Evolutionary conservation across 2,888 invertebrate genomes (phyloP), one percentile per base, ranked within the genome.

Genomic region (Cyrtodaria siliqua): DNA sequence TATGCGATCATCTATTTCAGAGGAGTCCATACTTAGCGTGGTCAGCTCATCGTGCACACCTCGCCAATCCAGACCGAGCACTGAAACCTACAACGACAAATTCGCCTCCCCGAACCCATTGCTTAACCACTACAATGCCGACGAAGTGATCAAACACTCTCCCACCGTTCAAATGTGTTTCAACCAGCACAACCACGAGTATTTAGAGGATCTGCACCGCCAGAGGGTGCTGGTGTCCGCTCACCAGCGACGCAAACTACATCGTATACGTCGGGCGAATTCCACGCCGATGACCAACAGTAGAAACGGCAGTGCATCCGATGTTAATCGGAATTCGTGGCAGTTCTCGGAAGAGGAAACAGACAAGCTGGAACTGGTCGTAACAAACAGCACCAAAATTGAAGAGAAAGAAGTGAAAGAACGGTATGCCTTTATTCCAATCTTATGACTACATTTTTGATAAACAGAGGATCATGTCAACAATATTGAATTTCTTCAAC

Each of bases 211-310:
- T 38, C 53, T 79, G 1, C 79, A 82, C 40, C 59, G 82, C 18
- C 79, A 82, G 55, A 49, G 82, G 14, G 82, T 82, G 12, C 69
- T 79, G 33, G 74, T 79, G 14, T 82, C 82, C 24, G 82, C 82
- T 1, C 72, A 82, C 40, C 79, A 82, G 27, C 64, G 82, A n/a
- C 64, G 73, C 29, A 79, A 77, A 26, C 59, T 82, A 8, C 66
- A 73, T 18, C 57, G 67, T 20, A 53, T 72, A 18, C 44, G 78
- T 4, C 55, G 81, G 12, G 57, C 78, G 14, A 78, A 72, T 29
- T 75, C 81, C 2, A 70, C 70, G 24, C 78, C 78, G 29, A 26
- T 42, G 6, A 33, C 67, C 9, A 40, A 33, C 27, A 63, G 72
- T 9, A 33, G 53, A 16, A 64, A 49, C 49, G 56, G 61, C 23